A percentile compares a stretch with the other conserved stretches of the same genome.
Conservation (phyloP, 2,888 invertebrate genomes). For the Catocala sponsa region DNA sequence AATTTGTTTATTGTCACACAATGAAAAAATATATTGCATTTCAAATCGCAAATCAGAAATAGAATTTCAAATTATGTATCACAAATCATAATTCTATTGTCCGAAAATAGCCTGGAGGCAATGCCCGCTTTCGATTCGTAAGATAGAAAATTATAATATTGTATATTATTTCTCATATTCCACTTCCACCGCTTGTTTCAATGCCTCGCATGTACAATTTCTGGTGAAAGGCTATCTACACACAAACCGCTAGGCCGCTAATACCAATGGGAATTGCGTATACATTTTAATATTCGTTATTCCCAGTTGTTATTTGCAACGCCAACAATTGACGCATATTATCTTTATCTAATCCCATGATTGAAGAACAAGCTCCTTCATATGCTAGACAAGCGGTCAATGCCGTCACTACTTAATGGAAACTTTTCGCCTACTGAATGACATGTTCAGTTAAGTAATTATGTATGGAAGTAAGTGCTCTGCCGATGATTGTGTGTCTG, state of each 20-base stretch:
- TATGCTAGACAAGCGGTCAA: no score
- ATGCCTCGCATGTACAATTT: conserved; percentile 34
- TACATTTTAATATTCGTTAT: conserved; percentile 53
- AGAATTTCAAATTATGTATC: no score
- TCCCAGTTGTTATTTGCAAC: conserved; percentile 46
- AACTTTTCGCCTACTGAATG: conserved; percentile 1
- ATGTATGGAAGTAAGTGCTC: conserved; percentile 2
- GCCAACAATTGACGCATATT: no score
- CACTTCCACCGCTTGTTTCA: conserved; percentile 22
- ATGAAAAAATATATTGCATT: no score
- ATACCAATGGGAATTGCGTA: conserved; percentile 42
- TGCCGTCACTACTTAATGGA: not conserved
- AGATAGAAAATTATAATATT: not conserved
- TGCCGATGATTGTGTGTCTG: not conserved
- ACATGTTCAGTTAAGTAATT: not conserved
- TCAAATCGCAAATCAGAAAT: no score
- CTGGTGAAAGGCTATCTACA: conserved; percentile 39
- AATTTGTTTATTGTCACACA: no score
- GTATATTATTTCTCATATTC: not conserved
- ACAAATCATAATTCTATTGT: no score
- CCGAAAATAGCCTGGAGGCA: no score
- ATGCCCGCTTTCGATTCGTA: no score
- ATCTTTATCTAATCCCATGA: no score
- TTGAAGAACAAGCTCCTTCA: no score
- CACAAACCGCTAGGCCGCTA: conserved; percentile 38